These are phyloP conservation scores for Silvanus unidentatus DNA, from an alignment of 2,888 invertebrate species.

Conservation along the genomic window DNA sequence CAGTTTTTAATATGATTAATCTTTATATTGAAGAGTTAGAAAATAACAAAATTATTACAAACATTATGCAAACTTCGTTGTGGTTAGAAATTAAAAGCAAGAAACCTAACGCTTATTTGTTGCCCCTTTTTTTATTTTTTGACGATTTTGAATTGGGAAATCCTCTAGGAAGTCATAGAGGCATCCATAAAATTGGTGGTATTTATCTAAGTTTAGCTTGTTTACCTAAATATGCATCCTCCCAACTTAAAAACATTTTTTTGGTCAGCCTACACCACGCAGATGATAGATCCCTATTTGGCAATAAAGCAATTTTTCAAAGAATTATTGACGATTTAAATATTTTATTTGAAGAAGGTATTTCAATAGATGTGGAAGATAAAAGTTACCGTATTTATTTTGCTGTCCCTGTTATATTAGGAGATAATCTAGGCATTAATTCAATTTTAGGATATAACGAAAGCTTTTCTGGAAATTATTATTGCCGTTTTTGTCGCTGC, in stretches of 20 bases:
- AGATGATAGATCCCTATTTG: slow-evolving; percentile 23
- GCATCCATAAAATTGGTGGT: slow-evolving; percentile 24
- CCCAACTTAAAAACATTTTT: slow-evolving; percentile 23
- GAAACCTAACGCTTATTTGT: neutral
- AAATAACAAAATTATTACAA: neutral
- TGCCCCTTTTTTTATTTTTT: slow-evolving; percentile 1
- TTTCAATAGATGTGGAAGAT: slow-evolving; percentile 15
- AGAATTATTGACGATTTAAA: slow-evolving; percentile 23
- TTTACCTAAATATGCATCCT: slow-evolving; percentile 19
- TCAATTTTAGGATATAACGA: slow-evolving; percentile 14
- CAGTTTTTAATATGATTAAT: neutral
- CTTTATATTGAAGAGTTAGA: neutral
- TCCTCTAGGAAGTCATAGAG: slow-evolving; percentile 25
- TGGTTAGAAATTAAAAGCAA: slow-evolving; percentile 3
- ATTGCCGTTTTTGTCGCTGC: slow-evolving; percentile 13
- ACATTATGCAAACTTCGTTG: neutral
- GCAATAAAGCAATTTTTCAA: slow-evolving; percentile 22
- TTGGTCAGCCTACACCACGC: slow-evolving; percentile 23
- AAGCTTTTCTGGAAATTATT: slow-evolving; percentile 14
- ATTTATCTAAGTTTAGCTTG: slow-evolving; percentile 22
- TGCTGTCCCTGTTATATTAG: slow-evolving; percentile 9
- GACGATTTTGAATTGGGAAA: slow-evolving; percentile 24
- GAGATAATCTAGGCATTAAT: slow-evolving; percentile 19
- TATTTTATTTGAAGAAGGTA: slow-evolving; percentile 16
- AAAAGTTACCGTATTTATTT: slow-evolving; percentile 13